phyloP scores from a whole-genome alignment of 2,113 vertebrate species.

The Microcebus griseorufus region DNA sequence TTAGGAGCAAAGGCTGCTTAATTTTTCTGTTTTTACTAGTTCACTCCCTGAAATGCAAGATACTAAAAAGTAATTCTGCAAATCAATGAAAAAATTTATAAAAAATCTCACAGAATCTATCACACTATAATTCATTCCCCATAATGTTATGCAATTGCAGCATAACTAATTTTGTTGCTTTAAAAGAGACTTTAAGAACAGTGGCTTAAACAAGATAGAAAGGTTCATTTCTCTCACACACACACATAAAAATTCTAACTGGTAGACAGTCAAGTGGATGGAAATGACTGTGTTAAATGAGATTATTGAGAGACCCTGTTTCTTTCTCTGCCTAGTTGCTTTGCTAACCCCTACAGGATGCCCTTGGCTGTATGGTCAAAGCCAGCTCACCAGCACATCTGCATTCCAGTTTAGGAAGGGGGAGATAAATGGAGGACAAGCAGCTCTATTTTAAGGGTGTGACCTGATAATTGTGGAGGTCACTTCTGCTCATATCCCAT shows the following conservation, averaged over 20 bases:
- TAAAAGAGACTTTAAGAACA: background rate
- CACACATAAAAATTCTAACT: background rate
- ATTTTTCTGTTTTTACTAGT: slow-evolving; percentile 29
- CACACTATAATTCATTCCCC: background rate
- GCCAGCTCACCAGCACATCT: background rate
- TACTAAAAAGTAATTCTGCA: slow-evolving; percentile 1
- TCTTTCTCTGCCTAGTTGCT: background rate
- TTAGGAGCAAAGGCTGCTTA: background rate
- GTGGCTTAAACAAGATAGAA: background rate
- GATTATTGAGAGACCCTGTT: background rate
- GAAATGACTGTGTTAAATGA: background rate
- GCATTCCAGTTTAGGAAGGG: background rate
- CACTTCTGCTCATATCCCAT: background rate
- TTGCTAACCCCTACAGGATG: background rate
- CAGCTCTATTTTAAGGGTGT: slow-evolving; percentile 2
- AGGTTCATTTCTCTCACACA: slow-evolving; percentile 13
- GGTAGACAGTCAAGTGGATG: background rate
- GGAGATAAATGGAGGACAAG: slow-evolving; percentile 17
- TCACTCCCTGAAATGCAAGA: background rate
- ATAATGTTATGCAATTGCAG: background rate
- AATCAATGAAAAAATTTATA: background rate
- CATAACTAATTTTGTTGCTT: background rate
- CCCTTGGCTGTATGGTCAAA: background rate
- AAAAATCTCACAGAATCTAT: background rate
- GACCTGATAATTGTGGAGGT: background rate